Conservation (phyloP, 2,797 vertebrate genomes). For the Rhinogobio ventralis region DNA sequence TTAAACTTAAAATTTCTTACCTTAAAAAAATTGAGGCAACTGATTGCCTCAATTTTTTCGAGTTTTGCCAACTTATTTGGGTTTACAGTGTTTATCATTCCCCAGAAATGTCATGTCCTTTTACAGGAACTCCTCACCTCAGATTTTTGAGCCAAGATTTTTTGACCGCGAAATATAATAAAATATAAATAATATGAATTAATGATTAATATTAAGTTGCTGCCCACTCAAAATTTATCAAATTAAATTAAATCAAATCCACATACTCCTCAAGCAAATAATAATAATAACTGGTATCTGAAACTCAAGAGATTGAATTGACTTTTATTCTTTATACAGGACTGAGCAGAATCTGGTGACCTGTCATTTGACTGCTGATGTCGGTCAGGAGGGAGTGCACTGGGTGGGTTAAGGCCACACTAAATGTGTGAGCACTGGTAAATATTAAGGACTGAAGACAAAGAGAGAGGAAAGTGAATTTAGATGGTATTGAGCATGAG, state of each 20-base stretch:
- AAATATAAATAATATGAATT: too few species aligned
- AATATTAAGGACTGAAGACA: constrained; percentile 25
- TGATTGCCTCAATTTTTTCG: too few species aligned
- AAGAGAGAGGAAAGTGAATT: constrained; percentile 28
- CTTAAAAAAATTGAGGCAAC: too few species aligned
- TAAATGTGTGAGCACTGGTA: not conserved
- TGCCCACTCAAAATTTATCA: not conserved
- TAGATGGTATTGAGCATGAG: not conserved
- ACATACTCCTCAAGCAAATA: not conserved
- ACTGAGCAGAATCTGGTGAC: constrained; percentile 12
- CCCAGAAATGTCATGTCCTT: not conserved
- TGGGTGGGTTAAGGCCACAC: not conserved
- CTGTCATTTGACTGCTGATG: not conserved
- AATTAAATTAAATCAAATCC: not conserved
- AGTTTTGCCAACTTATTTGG: too few species aligned
- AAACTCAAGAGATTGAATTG: not conserved
- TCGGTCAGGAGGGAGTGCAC: not conserved
- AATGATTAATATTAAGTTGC: not conserved
- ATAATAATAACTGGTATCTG: not conserved
- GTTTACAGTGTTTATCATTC: too few species aligned
- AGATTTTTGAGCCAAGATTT: not conserved
- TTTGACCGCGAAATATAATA: not conserved
- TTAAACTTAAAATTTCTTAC: too few species aligned
- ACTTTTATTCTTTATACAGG: not conserved
- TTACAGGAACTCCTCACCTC: not conserved